A percentile compares a stretch with the other conserved stretches of the same genome.
Evolutionary conservation across 2,888 invertebrate genomes (phyloP).

Genomic region (Ophonus ardosiacus): DNA sequence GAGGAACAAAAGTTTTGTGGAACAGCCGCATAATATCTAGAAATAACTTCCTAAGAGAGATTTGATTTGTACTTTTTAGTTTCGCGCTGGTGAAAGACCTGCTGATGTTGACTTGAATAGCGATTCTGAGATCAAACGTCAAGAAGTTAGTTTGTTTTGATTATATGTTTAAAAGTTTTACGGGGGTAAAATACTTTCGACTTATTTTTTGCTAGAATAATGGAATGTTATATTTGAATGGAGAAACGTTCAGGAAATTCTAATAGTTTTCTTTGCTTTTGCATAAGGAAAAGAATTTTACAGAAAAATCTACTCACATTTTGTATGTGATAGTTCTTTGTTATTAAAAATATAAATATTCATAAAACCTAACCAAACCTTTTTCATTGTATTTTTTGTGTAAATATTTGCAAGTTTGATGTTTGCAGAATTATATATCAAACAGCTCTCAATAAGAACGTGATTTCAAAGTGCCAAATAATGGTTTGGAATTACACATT

Average conservation of each 20-base stretch:
- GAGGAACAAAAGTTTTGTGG: conserved; percentile 13
- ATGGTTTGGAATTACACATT: too few species aligned
- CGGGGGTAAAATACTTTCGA: neutral
- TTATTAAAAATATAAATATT: too few species aligned
- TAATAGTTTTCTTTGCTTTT: neutral
- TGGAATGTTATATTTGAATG: neutral
- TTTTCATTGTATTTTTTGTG: too few species aligned
- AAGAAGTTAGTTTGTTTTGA: conserved; percentile 12
- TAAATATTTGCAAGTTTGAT: too few species aligned
- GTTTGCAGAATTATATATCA: too few species aligned
- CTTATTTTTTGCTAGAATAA: neutral
- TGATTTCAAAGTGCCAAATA: too few species aligned
- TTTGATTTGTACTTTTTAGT: conserved; percentile 31
- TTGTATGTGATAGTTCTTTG: too few species aligned
- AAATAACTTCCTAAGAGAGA: conserved; percentile 8
- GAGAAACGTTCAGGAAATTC: neutral
- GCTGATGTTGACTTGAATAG: conserved; percentile 1
- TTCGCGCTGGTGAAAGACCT: neutral
- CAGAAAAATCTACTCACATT: too few species aligned
- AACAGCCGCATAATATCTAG: neutral
- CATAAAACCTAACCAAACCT: too few species aligned
- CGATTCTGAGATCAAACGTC: conserved; percentile 2
- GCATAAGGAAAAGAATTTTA: neutral
- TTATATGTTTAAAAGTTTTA: conserved; percentile 17
- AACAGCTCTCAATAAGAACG: too few species aligned